A percentile compares a stretch with the other conserved stretches of the same genome.
Evolutionary conservation across 2,888 invertebrate genomes (phyloP).

Genomic region (Orthonychiurus folsomi): DNA sequence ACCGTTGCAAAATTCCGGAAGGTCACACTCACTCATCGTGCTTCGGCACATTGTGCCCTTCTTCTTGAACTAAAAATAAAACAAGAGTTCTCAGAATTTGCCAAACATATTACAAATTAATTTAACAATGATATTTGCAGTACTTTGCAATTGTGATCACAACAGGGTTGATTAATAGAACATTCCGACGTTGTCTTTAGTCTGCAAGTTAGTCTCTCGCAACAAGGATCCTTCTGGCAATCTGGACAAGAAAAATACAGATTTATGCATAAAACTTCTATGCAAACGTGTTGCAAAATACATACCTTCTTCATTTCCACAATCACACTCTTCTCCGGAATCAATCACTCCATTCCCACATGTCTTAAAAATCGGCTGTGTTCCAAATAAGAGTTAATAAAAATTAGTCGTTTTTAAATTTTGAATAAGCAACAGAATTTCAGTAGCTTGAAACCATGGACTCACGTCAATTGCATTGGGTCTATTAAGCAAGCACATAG

Average conservation of each 20-base stretch:
- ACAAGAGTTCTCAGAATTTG: slow-evolving; percentile 1
- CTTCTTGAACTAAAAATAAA: slow-evolving; percentile 55
- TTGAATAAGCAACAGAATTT: slow-evolving; percentile 1
- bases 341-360: slow-evolving; percentile 94
- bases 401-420: too few species aligned
- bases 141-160: slow-evolving; percentile 74
- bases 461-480: slow-evolving; percentile 58
- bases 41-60: slow-evolving; percentile 75
- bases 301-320: slow-evolving; percentile 65
- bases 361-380: slow-evolving; percentile 52
- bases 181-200: slow-evolving; percentile 89
- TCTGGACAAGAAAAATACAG: slow-evolving; percentile 46
- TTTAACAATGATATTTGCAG: too few species aligned
- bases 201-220: slow-evolving; percentile 94
- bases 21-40: slow-evolving; percentile 84
- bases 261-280: background rate
- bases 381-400: too few species aligned
- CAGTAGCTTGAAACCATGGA: background rate
- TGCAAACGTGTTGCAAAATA: background rate
- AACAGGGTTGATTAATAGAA: slow-evolving; percentile 77
- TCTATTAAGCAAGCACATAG: slow-evolving; percentile 84
- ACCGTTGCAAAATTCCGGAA: slow-evolving; percentile 75
- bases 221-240: slow-evolving; percentile 87
- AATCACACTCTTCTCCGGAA: slow-evolving; percentile 95
- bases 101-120: too few species aligned